phyloP scores from a whole-genome alignment of 1,140 invertebrate species.

The Drosophila pandora region DNA sequence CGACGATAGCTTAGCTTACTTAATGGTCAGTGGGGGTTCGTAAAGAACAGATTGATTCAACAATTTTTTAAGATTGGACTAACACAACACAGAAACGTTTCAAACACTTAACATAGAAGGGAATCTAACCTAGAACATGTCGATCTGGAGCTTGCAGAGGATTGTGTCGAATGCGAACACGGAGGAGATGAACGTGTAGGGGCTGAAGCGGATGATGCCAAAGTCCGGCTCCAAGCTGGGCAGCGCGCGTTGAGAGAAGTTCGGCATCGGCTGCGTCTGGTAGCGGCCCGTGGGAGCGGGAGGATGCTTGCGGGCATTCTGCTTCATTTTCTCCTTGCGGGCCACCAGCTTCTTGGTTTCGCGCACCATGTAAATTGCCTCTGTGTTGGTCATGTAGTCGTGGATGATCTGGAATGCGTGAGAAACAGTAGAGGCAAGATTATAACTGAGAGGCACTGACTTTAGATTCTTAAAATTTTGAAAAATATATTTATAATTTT shows the following conservation, averaged over 20 bases:
- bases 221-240: conserved; percentile 79
- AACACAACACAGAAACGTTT: conserved; percentile 41
- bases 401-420: conserved; percentile 64
- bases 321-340: conserved; percentile 82
- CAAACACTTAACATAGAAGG: conserved; percentile 37
- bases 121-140: conserved; percentile 48
- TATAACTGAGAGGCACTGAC: not conserved
- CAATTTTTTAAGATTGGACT: conserved; percentile 22
- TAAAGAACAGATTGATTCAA: conserved; percentile 11
- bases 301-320: conserved; percentile 70
- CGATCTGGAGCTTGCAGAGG: conserved; percentile 66
- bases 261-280: conserved; percentile 22
- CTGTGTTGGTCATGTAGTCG: conserved; percentile 76
- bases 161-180: conserved; percentile 82
- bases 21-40: not conserved
- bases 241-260: conserved; percentile 54
- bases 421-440: not conserved
- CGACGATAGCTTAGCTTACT: not conserved
- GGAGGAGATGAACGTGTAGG: conserved; percentile 80
- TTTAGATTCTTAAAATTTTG: not conserved
- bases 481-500: not conserved
- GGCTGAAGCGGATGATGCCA: conserved; percentile 70
- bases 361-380: conserved; percentile 79
- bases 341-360: conserved; percentile 81
- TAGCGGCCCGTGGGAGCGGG: conserved; percentile 26